These are phyloP conservation scores for Helostoma temminkii DNA, from an alignment of 2,797 vertebrate genomes.

Conservation along the genomic window DNA sequence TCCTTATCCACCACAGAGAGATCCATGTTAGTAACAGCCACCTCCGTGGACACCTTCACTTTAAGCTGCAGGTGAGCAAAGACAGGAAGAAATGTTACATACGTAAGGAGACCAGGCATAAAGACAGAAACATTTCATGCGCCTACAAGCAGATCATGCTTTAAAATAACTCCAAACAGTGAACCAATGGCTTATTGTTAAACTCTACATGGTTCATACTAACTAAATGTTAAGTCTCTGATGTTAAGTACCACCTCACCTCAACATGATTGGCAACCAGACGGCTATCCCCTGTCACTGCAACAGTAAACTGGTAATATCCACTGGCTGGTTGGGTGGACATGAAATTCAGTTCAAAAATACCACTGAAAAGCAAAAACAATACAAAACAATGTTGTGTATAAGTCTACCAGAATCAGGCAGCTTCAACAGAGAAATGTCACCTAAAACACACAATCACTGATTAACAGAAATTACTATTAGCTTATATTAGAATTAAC, in stretches of 20 bases:
- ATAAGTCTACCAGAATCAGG: neutral
- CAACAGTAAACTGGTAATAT: slow-evolving; percentile 95
- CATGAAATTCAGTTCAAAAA: slow-evolving; percentile 97
- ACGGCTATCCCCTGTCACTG: slow-evolving; percentile 89
- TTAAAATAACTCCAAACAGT: neutral
- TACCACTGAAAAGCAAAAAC: slow-evolving; percentile 79
- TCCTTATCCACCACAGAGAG: slow-evolving; percentile 98
- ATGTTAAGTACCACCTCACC: neutral
- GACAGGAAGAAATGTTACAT: neutral
- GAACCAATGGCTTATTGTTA: neutral
- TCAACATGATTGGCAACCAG: slow-evolving; percentile 94
- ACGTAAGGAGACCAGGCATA: neutral
- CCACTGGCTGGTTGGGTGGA: slow-evolving; percentile 91
- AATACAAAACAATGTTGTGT: neutral
- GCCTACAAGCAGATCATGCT: neutral
- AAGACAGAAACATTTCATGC: neutral
- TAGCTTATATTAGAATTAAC: neutral
- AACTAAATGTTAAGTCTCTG: neutral
- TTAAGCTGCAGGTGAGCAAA: slow-evolving; percentile 87
- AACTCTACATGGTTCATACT: neutral
- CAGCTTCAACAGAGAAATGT: neutral
- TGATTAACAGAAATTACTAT: neutral
- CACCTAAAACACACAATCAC: neutral
- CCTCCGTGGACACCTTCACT: slow-evolving; percentile 98
- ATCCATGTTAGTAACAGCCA: slow-evolving; percentile 94